phyloP scores from a whole-genome alignment of 53 echinoderm and acorn worm species.

The Henricia sp. region DNA sequence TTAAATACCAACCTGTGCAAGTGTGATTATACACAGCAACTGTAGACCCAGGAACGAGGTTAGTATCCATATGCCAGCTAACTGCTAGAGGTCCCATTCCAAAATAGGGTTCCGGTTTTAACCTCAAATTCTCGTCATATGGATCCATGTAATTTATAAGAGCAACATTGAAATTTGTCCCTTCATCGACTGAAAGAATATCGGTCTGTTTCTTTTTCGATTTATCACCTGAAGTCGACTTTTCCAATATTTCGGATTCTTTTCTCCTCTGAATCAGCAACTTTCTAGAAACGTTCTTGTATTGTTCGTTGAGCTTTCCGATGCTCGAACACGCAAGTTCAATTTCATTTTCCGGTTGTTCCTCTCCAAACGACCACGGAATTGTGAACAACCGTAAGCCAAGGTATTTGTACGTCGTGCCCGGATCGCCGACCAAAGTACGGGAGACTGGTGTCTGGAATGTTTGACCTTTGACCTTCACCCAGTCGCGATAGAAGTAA shows the following conservation, averaged over 20 bases:
- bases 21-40: slow-evolving; percentile 80
- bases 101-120: slow-evolving; percentile 74
- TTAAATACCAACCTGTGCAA: slow-evolving; percentile 40
- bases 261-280: slow-evolving; percentile 15
- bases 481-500: slow-evolving; percentile 72
- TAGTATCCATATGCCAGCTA: slow-evolving; percentile 75
- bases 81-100: slow-evolving; percentile 76
- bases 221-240: no score
- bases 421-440: slow-evolving; percentile 65
- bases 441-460: slow-evolving; percentile 67
- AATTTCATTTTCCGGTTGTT: slow-evolving; percentile 51
- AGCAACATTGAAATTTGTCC: slow-evolving; percentile 68
- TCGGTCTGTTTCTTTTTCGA: no score
- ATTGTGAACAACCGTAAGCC: slow-evolving; percentile 67
- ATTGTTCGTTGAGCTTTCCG: slow-evolving; percentile 60
- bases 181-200: slow-evolving; percentile 37
- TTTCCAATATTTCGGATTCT: no score
- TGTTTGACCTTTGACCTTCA: slow-evolving; percentile 60
- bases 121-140: slow-evolving; percentile 30
- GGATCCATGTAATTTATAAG: slow-evolving; percentile 82
- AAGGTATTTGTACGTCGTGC: slow-evolving; percentile 70
- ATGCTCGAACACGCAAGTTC: slow-evolving; percentile 61
- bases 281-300: slow-evolving; percentile 32
- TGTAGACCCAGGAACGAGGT: slow-evolving; percentile 66
- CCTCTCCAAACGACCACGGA: slow-evolving; percentile 66